Evolutionary conservation across 2,888 invertebrate genomes (phyloP), one percentile per base, ranked within the genome.

Genomic region (Neoscelio sp.): DNA sequence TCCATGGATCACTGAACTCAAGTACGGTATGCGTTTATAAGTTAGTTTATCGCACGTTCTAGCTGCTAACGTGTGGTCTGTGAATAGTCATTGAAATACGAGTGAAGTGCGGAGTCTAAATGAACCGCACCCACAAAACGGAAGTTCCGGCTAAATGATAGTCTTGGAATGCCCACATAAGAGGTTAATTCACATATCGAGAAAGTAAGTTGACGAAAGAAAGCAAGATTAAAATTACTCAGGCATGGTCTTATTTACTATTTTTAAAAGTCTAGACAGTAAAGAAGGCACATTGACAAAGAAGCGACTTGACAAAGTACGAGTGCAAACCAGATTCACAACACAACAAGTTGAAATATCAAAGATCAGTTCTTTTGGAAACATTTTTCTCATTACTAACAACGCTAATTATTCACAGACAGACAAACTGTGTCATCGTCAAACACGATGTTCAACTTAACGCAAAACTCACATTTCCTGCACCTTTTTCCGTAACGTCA

Each of bases 1-100:
- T 80, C 75, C 60, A 58, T 75, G 75, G 80, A 80, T 75, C 75
- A 78, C 58, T 80, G 71, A 80, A 78, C 80, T 40, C 75, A 48
- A 67, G 15, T 40, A 26, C 30, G 70, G 65, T 52, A 77, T 77
- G 77, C 48, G 65, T 50, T 68, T 64, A 42, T 35, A 73, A 62
- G 71, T 71, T 46, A 33, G 38, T 73, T 44, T 70, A 74, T 77
- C 77, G 73, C 58, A 76, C 64, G 76, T 76, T 77, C 48, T 48
- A 64, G 38, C 62, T 18, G 42, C 52, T 18, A 50, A 44, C 52
- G 70, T 54, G 73, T 40, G 54, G 48, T 52, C 56, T 56, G 64
- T 20, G 62, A 13, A 54, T 68, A 64, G 58, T 62, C 35, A 54
- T 54, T 80, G 60, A 58, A 80, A 65, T 56, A 62, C 62, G 56